These are phyloP conservation scores for Dendrophyllia cribrosa DNA, from an alignment of 64 coral and sea anemone genomes.

Conservation along the genomic window DNA sequence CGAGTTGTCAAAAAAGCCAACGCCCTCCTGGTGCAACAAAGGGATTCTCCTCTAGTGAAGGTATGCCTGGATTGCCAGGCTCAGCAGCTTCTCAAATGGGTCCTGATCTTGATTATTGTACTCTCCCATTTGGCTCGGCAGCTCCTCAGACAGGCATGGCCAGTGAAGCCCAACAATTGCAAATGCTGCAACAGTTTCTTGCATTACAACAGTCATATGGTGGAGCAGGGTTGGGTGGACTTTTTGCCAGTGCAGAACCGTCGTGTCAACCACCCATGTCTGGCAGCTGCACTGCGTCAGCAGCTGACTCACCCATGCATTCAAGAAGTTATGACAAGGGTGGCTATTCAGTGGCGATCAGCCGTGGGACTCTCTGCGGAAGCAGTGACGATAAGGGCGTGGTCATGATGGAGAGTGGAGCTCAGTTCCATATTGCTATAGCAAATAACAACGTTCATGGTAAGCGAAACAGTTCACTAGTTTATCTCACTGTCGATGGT, in stretches of 20 bases:
- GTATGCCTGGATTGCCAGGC: neutral
- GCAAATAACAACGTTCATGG: conserved; percentile 11
- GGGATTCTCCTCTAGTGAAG: neutral
- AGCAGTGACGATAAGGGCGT: neutral
- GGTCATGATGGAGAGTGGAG: conserved; percentile 28
- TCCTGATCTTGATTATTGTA: neutral
- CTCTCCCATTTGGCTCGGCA: neutral
- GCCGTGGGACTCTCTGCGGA: neutral
- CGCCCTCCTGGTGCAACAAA: neutral
- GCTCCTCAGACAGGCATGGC: neutral
- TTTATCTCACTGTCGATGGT: neutral
- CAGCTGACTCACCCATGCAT: neutral
- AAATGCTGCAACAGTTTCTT: neutral
- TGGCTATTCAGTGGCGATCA: conserved; percentile 35
- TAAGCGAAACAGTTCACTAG: neutral
- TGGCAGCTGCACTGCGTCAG: neutral
- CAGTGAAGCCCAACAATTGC: neutral
- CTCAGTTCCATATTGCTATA: conserved; percentile 9
- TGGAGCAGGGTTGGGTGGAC: too few relatives aligned
- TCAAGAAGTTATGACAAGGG: neutral
- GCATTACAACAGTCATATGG: too few relatives aligned
- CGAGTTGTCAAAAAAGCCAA: neutral
- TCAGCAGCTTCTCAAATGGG: neutral
- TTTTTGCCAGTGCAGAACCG: too few relatives aligned
- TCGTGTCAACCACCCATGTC: too few relatives aligned